Conservation (phyloP, 1,140 invertebrate genomes). For the Elymnias hypermnestra region DNA sequence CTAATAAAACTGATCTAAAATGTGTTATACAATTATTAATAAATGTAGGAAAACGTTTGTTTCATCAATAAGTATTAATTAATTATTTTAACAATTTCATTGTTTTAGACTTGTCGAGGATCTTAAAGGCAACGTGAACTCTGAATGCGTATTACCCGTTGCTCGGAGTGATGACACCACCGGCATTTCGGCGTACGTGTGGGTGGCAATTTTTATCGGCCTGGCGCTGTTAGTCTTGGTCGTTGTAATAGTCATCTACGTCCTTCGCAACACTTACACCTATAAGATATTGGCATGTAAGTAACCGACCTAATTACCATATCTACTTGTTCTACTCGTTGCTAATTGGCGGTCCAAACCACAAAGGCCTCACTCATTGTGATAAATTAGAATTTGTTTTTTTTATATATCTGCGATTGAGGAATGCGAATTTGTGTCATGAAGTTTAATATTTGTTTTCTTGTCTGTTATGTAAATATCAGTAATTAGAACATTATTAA, state of each 20-base stretch:
- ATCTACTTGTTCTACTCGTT: neutral
- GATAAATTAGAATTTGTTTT: neutral
- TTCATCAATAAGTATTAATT: too few relatives aligned
- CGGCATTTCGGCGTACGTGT: constrained; percentile 33
- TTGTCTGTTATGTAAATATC: too few relatives aligned
- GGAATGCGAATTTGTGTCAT: too few relatives aligned
- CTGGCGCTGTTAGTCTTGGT: constrained; percentile 27
- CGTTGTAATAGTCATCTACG: constrained; percentile 28
- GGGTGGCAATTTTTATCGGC: constrained; percentile 32
- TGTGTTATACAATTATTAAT: too few relatives aligned
- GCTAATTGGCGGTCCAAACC: neutral
- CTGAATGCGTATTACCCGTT: constrained; percentile 29
- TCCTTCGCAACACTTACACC: constrained; percentile 30
- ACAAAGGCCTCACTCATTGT: neutral
- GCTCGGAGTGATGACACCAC: constrained; percentile 2
- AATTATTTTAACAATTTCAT: too few relatives aligned
- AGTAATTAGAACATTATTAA: too few relatives aligned
- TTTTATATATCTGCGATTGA: too few relatives aligned
- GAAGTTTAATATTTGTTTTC: too few relatives aligned
- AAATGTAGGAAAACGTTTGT: too few relatives aligned
- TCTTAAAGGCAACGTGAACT: constrained; percentile 23
- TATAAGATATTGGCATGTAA: constrained; percentile 34
- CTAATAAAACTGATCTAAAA: too few relatives aligned
- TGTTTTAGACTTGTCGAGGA: constrained; percentile 32
- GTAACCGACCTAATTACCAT: constrained; percentile 14